Base-by-base conservation (phyloP, 1,140 invertebrate species). In the Mercenaria mercenaria region DNA sequence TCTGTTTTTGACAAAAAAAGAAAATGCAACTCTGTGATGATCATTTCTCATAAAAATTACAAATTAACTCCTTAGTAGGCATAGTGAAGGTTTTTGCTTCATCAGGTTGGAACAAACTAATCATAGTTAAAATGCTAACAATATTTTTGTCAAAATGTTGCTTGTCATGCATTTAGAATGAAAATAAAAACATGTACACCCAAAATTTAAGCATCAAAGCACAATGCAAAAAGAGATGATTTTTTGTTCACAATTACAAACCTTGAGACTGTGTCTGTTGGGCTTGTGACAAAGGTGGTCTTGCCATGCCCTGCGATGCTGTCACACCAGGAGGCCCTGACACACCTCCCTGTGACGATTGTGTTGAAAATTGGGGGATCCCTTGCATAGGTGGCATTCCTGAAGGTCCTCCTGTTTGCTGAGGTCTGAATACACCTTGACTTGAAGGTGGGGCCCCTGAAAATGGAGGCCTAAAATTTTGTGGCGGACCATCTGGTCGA, bases 351-450 rank as follows among this genome's bases (percentile, higher is more conserved):
- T 13, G 32, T 3, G 23, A 13, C 72, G 56, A 13, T 83, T 32
- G 3, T 26, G 26, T 52, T 26, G 23, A 18, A 52, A 47, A 3
- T n/a, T 26, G 82, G 3, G 43, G 43, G 6, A 72, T 50, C 29
- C 43, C 69, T 72, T 23, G 67, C 18, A n/a, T 26, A 23, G 88
- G 67, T 64, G 76, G 87, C 41, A 89, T 69, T 72, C 77, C 34
- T 39, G 77, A 77, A n/a, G 64, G 41, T 37, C 59, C 41, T 32
- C 1, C n/a, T 0, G 47, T 26, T 29, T 56, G 61, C 10, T 47
- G 79, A 18, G 64, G 47, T 37, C 29, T 10, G 29, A 79, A 56
- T 23, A 13, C 29, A 34, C 76, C 50, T 59, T 26, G 47, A 52
- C n/a, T 79, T 34, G 64, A 34, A 20, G 79, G 64, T 29, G 59